A percentile compares a stretch with the other conserved stretches of the same genome.
Evolutionary conservation across 1,140 invertebrate species (phyloP).

Genomic region (Microplitis demolitor): DNA sequence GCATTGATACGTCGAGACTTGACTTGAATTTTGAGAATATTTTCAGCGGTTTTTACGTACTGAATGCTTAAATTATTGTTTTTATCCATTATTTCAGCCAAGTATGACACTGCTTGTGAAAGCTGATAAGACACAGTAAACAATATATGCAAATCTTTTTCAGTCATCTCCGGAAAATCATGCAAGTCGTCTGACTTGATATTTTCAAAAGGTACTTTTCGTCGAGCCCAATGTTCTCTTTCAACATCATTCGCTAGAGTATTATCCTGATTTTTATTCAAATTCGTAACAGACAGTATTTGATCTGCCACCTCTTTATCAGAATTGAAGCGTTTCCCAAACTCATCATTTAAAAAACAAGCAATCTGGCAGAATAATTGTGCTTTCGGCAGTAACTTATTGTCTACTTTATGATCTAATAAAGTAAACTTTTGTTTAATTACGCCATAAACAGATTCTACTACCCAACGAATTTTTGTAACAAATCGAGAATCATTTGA

Average conservation of each 20-base stretch:
- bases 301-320: conserved; percentile 11
- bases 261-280: conserved; percentile 23
- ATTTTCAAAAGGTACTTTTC: conserved; percentile 23
- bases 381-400: conserved; percentile 34
- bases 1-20: conserved; percentile 26
- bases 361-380: background rate
- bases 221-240: conserved; percentile 20
- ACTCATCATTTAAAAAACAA: background rate
- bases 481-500: conserved; percentile 46
- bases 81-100: conserved; percentile 32
- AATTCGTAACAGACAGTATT: conserved; percentile 27
- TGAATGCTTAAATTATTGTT: conserved; percentile 18
- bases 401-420: conserved; percentile 39
- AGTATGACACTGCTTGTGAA: conserved; percentile 30
- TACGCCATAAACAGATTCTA: conserved; percentile 51
- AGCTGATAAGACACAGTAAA: conserved; percentile 31
- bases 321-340: background rate
- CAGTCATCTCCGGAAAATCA: conserved; percentile 29
- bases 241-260: conserved; percentile 30
- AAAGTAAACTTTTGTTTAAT: conserved; percentile 39
- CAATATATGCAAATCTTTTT: conserved; percentile 28
- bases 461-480: conserved; percentile 48
- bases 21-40: conserved; percentile 26
- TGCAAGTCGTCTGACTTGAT: conserved; percentile 17
- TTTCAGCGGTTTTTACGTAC: conserved; percentile 13